Conservation (phyloP, 2,888 invertebrate genomes). For the Volucella bombylans region DNA sequence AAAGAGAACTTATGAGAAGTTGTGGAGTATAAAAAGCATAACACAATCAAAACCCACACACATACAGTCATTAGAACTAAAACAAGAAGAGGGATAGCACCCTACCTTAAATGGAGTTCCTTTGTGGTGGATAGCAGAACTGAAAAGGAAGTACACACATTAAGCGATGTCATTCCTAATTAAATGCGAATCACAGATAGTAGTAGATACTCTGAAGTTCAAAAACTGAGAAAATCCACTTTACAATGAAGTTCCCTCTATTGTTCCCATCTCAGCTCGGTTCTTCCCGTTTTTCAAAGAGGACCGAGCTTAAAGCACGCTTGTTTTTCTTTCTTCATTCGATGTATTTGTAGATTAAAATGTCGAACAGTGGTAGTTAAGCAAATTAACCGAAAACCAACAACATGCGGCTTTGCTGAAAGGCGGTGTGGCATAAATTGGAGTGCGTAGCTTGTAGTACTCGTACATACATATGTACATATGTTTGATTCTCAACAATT, state of each 20-base stretch:
- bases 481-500: not conserved
- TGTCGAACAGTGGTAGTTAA: slow-evolving; percentile 42
- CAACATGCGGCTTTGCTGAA: slow-evolving; percentile 32
- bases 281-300: not conserved
- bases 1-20: slow-evolving; percentile 26
- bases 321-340: slow-evolving; percentile 8
- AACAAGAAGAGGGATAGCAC: no score
- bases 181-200: slow-evolving; percentile 53
- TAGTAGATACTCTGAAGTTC: no score
- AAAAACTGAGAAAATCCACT: not conserved
- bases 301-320: slow-evolving; percentile 3
- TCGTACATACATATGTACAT: not conserved
- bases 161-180: slow-evolving; percentile 64
- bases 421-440: not conserved
- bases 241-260: slow-evolving; percentile 8
- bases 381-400: slow-evolving; percentile 44
- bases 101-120: no score
- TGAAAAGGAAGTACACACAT: slow-evolving; percentile 19
- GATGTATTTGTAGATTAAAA: slow-evolving; percentile 29
- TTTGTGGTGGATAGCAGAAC: no score
- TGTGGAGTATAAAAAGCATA: slow-evolving; percentile 18
- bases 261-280: slow-evolving; percentile 32
- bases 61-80: not conserved
- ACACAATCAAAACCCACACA: slow-evolving; percentile 6
- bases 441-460: slow-evolving; percentile 5